Evolutionary conservation across 2,888 invertebrate genomes (phyloP), one percentile per base, ranked within the genome.

Genomic region (Bedellia somnulentella): DNA sequence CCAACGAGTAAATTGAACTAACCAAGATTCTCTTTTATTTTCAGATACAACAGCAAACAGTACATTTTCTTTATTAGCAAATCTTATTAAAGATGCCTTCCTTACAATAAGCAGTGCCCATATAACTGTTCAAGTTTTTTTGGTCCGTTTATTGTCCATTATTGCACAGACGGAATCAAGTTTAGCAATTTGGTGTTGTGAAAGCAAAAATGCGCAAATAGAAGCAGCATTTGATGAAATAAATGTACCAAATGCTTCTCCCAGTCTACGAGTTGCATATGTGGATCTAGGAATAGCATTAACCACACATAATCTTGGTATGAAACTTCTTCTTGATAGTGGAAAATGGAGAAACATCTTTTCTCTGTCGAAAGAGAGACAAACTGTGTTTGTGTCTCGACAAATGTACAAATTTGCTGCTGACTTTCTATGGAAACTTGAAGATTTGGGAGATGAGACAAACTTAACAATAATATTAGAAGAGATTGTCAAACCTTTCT

Each of bases 321-420:
- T 85, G 16, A 59, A 73, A 15, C 89, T 85, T 82, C 60, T 89
- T 3, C 62, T 81, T n/a, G 58, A 79, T 33, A 70, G 63, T 34
- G 81, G 78, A 10, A 55, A 77, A 9, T 89, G 89, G 88, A 77
- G 70, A 35, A 76, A 82, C 41, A 78, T 87, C 15, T 56, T 87
- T 3, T 71, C 70, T 33, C 78, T 82, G 29, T 82, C 81, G 35
- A 79, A 83, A 41, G 67, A 80, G 31, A 82, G 81, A 51, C 81
- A 83, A 35, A 89, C 89, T 0, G 66, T 89, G 23, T 89, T 88
- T 46, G 81, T 89, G 6, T 78, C 82, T 0, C 75, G 83, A 22
- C 83, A 86, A 47, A 81, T 83, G 5, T 81, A 83, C 31, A 76
- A 79, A 34, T 82, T 89, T 42, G 60, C 86, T 11, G 76, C 79